A percentile compares a stretch with the other conserved stretches of the same genome.
phyloP scores from a whole-genome alignment of 2,888 invertebrate genomes.

The Clepsis dumicolana region DNA sequence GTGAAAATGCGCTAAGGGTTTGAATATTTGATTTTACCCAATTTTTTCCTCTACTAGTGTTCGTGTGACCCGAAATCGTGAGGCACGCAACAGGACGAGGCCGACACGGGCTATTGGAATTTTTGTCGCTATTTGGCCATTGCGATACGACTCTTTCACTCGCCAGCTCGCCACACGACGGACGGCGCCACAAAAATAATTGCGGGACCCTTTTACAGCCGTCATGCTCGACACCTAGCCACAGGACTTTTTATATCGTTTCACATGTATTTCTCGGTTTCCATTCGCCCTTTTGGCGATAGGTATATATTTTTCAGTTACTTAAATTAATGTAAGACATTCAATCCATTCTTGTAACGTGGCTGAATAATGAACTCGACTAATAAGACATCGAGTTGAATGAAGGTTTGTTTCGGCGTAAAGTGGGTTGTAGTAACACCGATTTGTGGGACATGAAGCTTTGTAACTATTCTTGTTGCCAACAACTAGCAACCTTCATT shows the following conservation, averaged over 20 bases:
- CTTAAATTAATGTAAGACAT: neutral
- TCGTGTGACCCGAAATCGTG: slow-evolving; percentile 77
- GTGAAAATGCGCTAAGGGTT: slow-evolving; percentile 48
- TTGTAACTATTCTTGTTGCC: slow-evolving; percentile 34
- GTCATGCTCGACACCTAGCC: slow-evolving; percentile 58
- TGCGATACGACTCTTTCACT: slow-evolving; percentile 39
- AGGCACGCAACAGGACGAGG: slow-evolving; percentile 67
- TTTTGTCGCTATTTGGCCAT: slow-evolving; percentile 61
- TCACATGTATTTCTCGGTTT: slow-evolving; percentile 58
- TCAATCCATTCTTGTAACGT: neutral
- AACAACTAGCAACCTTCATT: slow-evolving; percentile 59
- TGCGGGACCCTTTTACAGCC: slow-evolving; percentile 61
- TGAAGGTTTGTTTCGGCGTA: neutral
- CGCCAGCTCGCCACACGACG: slow-evolving; percentile 47
- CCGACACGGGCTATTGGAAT: slow-evolving; percentile 67
- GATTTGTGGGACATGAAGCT: slow-evolving; percentile 1
- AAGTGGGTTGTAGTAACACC: neutral
- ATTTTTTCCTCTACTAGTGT: slow-evolving; percentile 61
- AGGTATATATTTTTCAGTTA: neutral
- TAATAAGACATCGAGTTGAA: neutral
- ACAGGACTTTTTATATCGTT: slow-evolving; percentile 35
- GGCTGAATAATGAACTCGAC: neutral
- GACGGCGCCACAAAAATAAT: slow-evolving; percentile 60
- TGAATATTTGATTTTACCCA: slow-evolving; percentile 69
- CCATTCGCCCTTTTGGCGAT: slow-evolving; percentile 2